Evolutionary conservation across 1,140 invertebrate genomes (phyloP), one percentile per base, ranked within the genome.

Genomic region (Meloidogyne floridensis): DNA sequence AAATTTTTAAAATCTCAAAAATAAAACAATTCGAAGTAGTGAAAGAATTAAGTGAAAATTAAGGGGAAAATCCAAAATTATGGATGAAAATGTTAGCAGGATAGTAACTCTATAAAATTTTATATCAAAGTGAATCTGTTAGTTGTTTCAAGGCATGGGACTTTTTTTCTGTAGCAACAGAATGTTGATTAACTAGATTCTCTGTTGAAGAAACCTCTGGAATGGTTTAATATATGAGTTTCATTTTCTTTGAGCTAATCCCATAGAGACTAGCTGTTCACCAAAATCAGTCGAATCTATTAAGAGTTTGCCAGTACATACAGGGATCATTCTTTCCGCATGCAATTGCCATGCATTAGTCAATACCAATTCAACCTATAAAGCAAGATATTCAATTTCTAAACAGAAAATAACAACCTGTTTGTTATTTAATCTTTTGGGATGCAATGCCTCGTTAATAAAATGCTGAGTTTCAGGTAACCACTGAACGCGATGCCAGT

Each of bases 251-350:
- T 72, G 59, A 51, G n/a, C 75, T 47, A 81, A 42, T 70, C 81
- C 81, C 81, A 81, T 77, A 7, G 69, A 54, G 43, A 71, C 74
- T 13, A 81, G 43, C 47, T 81, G 69, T 54, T 79, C 65, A 11
- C 56, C 81, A 72, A 81, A 81, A 56, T 81, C 81, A n/a, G 65
- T 77, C 20, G 72, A 73, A 9, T 81, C 81, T 11, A 81, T 81
- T 20, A 51, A 72, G n/a, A 81, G 51, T 20, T 71, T 76, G 10
- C 75, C 81, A n/a, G 20, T 65, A 43, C 73, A 76, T 32, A 69
- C 71, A 6, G 81, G 81, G 42, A 75, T 75, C 32, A 18, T 42
- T 15, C n/a, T 69, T 20, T 42, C 74, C 32, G 70, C 65, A 76
- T 43, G 51, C 10, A 71, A 70, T 51, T 59, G 42, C 81, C 81